Conservation (phyloP, 2,888 invertebrate genomes). For the Urechis unicinctus region DNA sequence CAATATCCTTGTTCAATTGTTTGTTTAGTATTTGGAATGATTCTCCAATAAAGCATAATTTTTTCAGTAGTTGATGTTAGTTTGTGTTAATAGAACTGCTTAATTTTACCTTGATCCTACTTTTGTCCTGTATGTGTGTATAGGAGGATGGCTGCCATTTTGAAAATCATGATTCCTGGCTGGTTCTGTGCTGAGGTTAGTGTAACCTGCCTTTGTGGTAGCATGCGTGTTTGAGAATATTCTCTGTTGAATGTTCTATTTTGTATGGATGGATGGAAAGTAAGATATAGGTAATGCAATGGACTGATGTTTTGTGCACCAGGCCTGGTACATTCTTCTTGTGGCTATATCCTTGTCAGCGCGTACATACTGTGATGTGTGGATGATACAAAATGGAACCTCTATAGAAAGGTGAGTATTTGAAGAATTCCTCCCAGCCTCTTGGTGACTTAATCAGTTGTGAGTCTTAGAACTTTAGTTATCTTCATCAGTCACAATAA, state of each 20-base stretch:
- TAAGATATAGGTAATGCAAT: too few relatives aligned
- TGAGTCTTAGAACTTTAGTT: too few relatives aligned
- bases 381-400: conserved; percentile 94
- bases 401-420: conserved; percentile 71
- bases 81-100: neutral
- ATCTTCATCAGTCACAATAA: too few relatives aligned
- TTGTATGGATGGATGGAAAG: too few relatives aligned
- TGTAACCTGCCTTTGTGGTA: neutral
- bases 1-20: too few relatives aligned
- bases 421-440: neutral
- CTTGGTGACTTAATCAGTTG: too few relatives aligned
- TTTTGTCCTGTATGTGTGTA: too few relatives aligned
- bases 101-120: conserved; percentile 1
- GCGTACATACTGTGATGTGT: conserved; percentile 89
- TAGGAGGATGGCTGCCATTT: conserved; percentile 31
- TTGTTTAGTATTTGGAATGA: too few relatives aligned
- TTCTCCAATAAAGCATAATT: too few relatives aligned
- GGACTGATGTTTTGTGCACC: conserved; percentile 13
- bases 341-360: conserved; percentile 73
- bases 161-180: conserved; percentile 68
- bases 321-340: conserved; percentile 46
- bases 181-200: conserved; percentile 65
- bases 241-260: neutral
- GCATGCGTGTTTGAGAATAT: neutral
- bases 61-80: neutral